Percentiles rank a stretch among this genome's conserved stretches.
Conservation (phyloP, 53 echinoderm and acorn worm genomes). For the Antedon mediterranea region DNA sequence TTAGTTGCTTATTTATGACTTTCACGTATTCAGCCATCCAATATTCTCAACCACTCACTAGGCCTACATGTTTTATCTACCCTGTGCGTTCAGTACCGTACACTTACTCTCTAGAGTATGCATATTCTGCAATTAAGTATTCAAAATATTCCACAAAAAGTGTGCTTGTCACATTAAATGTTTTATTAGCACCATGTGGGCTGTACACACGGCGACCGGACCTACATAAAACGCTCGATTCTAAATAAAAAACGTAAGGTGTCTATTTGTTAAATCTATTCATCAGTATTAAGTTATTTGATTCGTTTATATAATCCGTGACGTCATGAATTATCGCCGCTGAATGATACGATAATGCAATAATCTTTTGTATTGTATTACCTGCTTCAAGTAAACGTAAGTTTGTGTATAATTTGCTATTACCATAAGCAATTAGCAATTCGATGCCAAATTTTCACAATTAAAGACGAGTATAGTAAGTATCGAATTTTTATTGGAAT, state of each 20-base stretch:
- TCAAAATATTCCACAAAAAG: not conserved
- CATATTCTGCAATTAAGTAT: not conserved
- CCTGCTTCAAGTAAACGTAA: not conserved
- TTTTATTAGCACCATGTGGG: not conserved
- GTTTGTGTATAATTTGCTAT: not conserved
- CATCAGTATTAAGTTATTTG: not conserved
- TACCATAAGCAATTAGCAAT: not conserved
- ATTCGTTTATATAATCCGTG: not conserved
- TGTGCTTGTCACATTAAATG: not conserved
- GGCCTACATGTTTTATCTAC: not conserved
- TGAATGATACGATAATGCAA: not conserved
- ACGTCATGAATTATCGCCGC: not conserved
- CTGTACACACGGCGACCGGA: not conserved
- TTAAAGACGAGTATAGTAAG: not conserved
- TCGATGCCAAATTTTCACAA: not conserved
- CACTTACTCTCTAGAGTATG: not conserved
- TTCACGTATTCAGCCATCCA: not conserved
- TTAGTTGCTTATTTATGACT: not conserved
- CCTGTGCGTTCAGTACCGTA: not conserved
- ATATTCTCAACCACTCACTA: not conserved
- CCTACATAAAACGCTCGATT: not conserved
- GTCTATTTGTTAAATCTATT: not conserved
- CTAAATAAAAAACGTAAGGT: not conserved
- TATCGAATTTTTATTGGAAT: not conserved
- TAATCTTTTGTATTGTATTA: not conserved